Evolutionary conservation across 1,140 invertebrate genomes (phyloP).

Genomic region (Homalodisca vitripennis): DNA sequence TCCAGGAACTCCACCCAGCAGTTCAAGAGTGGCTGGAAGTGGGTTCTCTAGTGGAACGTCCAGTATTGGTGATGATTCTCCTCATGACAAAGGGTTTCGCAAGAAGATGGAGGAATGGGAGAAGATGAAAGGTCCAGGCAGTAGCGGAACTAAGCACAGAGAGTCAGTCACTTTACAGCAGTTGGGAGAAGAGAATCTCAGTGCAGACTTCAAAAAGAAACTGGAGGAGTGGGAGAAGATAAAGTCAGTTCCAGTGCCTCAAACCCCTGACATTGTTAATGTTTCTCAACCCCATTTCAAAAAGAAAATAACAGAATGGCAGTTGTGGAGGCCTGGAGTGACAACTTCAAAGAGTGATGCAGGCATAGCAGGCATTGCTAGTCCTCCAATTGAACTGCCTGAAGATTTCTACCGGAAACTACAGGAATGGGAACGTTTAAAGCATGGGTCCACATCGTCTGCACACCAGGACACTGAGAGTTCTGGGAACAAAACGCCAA

Average conservation of each 20-base stretch:
- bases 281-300: constrained; percentile 47
- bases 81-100: constrained; percentile 43
- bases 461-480: neutral
- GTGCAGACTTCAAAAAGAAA: constrained; percentile 77
- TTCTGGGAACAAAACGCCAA: constrained; percentile 43
- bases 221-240: constrained; percentile 82
- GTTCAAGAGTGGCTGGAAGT: constrained; percentile 19
- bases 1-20: constrained; percentile 30
- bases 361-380: constrained; percentile 34
- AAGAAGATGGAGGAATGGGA: constrained; percentile 49
- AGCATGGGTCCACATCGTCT: constrained; percentile 29
- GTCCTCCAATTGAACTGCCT: constrained; percentile 44
- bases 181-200: constrained; percentile 62
- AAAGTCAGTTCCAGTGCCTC: constrained; percentile 54
- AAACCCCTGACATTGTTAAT: constrained; percentile 32
- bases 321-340: constrained; percentile 60
- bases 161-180: constrained; percentile 40
- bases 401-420: constrained; percentile 55
- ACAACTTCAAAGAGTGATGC: constrained; percentile 35
- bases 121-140: constrained; percentile 42
- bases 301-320: constrained; percentile 67
- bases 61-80: constrained; percentile 41
- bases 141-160: constrained; percentile 16
- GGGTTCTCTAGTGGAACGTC: constrained; percentile 34
- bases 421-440: constrained; percentile 55